Percentiles rank a stretch among this genome's conserved stretches.
Evolutionary conservation across 2,888 invertebrate genomes (phyloP).

Genomic region (Trissolcus brochymenae): DNA sequence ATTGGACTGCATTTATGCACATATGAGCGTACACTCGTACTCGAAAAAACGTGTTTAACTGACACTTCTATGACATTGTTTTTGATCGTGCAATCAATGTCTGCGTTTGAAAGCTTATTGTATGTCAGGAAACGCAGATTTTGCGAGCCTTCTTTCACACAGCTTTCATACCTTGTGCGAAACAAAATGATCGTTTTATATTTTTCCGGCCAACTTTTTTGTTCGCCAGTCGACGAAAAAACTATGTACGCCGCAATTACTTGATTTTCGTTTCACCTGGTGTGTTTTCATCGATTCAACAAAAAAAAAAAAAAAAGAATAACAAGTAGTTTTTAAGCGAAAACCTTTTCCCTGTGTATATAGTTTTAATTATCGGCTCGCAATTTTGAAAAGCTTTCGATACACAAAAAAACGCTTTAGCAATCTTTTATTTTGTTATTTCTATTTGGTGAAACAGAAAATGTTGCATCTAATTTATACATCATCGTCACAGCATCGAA

Average conservation of each 20-base stretch:
- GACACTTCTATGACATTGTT: constrained; percentile 44
- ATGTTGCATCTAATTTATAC: too few relatives aligned
- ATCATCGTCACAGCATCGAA: too few relatives aligned
- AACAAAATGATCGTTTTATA: constrained; percentile 1
- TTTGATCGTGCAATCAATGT: constrained; percentile 43
- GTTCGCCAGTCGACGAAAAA: neutral
- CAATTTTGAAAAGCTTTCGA: too few relatives aligned
- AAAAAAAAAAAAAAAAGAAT: neutral
- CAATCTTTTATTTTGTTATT: too few relatives aligned
- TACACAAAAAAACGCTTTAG: too few relatives aligned
- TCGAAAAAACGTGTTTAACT: constrained; percentile 43
- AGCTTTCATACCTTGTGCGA: constrained; percentile 14
- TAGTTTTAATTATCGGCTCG: too few relatives aligned
- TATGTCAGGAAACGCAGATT: constrained; percentile 30
- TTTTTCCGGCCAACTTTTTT: neutral
- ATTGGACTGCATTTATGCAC: constrained; percentile 46
- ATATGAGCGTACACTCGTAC: constrained; percentile 19
- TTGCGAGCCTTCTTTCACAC: constrained; percentile 23
- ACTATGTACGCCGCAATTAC: constrained; percentile 1
- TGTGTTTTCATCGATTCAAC: neutral
- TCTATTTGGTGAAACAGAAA: too few relatives aligned
- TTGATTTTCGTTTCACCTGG: neutral
- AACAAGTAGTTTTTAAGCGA: neutral
- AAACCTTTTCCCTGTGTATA: neutral
- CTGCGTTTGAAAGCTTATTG: constrained; percentile 43